Evolutionary conservation across 2,113 vertebrate genomes (phyloP), one percentile per base, ranked within the genome.

Genomic region (Felis chaus): DNA sequence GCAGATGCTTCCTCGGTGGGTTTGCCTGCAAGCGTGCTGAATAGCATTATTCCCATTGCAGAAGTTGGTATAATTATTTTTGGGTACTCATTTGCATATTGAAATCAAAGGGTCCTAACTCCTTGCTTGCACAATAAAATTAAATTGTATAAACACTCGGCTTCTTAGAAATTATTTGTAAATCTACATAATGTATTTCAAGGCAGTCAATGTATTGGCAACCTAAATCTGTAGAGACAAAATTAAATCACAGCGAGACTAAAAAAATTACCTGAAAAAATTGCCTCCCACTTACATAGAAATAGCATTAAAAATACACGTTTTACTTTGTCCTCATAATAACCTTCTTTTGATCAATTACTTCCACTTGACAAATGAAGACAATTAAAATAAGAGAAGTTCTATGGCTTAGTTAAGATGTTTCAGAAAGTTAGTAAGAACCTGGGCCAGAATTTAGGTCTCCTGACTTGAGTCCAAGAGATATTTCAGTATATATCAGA

Each of bases 81-180:
- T 76, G 31, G 73, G 31, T 83, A 81, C 79, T 90, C 63, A 82
- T 88, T 93, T 97, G 55, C 74, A 89, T 66, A 78, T 53, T 74
- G 21, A 97, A 96, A 91, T 89, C 2, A 41, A 79, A 85, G 92
- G 45, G 65, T 25, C 48, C 61, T 55, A 84, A 94, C 78, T 87
- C 36, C 19, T 66, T 91, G n/a, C 50, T 96, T 84, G 55, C n/a
- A 79, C 21, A 57, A 81, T 93, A 78, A 96, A 95, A 95, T 92
- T 68, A 93, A 94, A 65, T 92, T 88, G 3, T 55, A n/a, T 74
- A 69, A 91, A 84, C 27, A 84, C 23, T 80, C 14, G 41, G 48
- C 45, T 92, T 88, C 81, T 87, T 94, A 76, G 21, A 93, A 97
- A 86, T 92, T 69, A 63, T 81, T 91, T 80, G 31, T 90, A 86